Conservation (phyloP, 2,888 invertebrate species). For the Drosophila peninsularis region DNA sequence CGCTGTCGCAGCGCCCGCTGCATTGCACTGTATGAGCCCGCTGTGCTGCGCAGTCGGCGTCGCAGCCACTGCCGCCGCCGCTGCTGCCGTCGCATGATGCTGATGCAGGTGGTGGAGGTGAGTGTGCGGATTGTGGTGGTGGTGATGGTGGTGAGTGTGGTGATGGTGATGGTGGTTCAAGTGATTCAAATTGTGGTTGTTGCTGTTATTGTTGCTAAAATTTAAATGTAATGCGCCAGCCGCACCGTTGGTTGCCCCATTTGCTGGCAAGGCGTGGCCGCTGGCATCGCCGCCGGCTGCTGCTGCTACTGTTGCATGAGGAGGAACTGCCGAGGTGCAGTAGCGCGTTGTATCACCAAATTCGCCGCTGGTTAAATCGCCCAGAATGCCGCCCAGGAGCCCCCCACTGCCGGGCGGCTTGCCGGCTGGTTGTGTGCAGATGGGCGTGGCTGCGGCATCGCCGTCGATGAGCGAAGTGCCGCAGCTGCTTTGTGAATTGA, state of each 20-base stretch:
- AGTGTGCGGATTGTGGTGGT: conserved; percentile 57
- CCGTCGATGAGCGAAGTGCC: conserved; percentile 76
- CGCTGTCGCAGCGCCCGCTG: conserved; percentile 45
- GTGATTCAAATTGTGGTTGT: conserved; percentile 73
- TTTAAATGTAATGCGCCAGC: conserved; percentile 81
- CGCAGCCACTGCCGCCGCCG: conserved; percentile 57
- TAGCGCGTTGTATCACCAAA: conserved; percentile 83
- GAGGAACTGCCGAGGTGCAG: conserved; percentile 82
- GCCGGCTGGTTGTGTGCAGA: conserved; percentile 84
- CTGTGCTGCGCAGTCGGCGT: conserved; percentile 69
- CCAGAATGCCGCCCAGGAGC: conserved; percentile 82
- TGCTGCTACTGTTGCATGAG: conserved; percentile 23
- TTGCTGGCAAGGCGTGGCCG: conserved; percentile 17
- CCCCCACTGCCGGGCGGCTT: conserved; percentile 79
- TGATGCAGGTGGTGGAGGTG: conserved; percentile 67
- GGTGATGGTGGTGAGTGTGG: conserved; percentile 63
- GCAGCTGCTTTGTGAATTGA: conserved; percentile 77
- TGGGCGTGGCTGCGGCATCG: conserved; percentile 81
- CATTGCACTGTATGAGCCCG: conserved; percentile 84
- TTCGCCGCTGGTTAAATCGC: conserved; percentile 83
- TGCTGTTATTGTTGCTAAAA: conserved; percentile 81
- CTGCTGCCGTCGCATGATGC: conserved; percentile 35
- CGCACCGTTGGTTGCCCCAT: conserved; percentile 38
- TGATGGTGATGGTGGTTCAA: conserved; percentile 65
- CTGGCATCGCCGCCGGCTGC: conserved; percentile 28